A percentile compares a stretch with the other conserved stretches of the same genome.
Conservation (phyloP, 2,113 vertebrate genomes). For the Dicerorhinus sumatrensis region DNA sequence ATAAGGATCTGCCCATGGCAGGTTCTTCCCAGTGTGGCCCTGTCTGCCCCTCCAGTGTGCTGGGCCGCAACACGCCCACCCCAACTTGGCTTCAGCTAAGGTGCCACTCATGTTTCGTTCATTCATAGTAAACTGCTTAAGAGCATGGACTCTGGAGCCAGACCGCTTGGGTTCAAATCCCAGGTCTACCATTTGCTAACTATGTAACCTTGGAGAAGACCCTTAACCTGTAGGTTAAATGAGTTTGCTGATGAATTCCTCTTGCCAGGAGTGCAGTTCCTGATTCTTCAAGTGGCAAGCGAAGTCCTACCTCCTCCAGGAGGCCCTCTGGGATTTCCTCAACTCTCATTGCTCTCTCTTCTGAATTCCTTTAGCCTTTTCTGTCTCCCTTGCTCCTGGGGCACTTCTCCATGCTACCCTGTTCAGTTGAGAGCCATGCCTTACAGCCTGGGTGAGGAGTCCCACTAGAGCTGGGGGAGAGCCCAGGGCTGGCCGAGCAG, state of each 20-base stretch:
- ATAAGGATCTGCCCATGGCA: not conserved
- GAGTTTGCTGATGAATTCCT: slow-evolving; percentile 8
- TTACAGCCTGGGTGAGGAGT: not conserved
- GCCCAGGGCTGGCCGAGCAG: not conserved
- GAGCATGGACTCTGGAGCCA: not conserved
- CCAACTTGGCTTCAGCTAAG: not conserved
- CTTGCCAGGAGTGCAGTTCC: not conserved
- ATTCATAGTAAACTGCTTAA: not conserved
- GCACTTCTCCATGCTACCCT: not conserved
- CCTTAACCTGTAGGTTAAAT: not conserved
- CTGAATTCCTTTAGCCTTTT: not conserved
- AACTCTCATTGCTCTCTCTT: not conserved
- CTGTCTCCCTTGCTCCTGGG: not conserved
- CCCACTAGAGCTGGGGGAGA: not conserved
- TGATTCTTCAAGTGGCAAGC: not conserved
- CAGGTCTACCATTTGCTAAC: not conserved
- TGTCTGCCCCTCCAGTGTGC: not conserved
- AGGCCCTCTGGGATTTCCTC: not conserved
- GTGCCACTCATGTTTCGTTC: not conserved
- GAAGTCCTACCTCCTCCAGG: not conserved
- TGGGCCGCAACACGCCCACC: not conserved
- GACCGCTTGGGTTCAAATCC: not conserved
- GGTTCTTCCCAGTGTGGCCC: not conserved
- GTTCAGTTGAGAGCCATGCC: not conserved
- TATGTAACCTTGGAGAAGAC: not conserved